A percentile compares a stretch with the other conserved stretches of the same genome.
phyloP scores from a whole-genome alignment of 2,113 vertebrate species.

The Phalacrocorax pelagicus region DNA sequence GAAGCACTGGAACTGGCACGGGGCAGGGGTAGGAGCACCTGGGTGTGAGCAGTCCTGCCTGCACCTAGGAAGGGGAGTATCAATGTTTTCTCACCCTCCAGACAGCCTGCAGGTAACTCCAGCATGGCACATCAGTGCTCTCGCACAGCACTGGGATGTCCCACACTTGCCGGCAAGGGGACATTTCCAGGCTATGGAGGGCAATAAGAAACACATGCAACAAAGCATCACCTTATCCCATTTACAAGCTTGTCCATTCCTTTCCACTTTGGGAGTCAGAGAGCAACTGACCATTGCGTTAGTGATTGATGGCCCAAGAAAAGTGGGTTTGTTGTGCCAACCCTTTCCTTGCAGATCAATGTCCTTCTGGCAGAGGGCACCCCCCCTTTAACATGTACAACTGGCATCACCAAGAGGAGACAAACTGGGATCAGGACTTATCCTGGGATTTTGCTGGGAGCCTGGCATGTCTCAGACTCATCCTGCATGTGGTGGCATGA shows the following conservation, averaged over 20 bases:
- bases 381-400: neutral
- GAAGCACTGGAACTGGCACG: neutral
- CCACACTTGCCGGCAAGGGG: accelerated
- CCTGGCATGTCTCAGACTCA: neutral
- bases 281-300: neutral
- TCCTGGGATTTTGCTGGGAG: neutral
- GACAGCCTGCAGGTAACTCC: neutral
- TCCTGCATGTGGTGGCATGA: accelerated
- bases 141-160: neutral
- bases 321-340: neutral
- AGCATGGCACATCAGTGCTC: accelerated
- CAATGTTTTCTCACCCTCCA: neutral
- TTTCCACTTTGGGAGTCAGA: neutral
- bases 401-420: neutral
- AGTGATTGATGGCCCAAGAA: neutral
- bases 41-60: neutral
- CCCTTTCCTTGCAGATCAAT: neutral
- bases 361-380: neutral
- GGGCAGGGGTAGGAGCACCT: neutral
- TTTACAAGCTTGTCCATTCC: neutral
- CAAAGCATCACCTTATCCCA: neutral
- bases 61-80: neutral
- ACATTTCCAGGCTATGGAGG: neutral
- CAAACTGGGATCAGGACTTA: neutral
- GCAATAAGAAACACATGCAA: neutral